phyloP scores from a whole-genome alignment of 30 jellyfish, hydroid and myxozoan genomes.

The Haliclystus octoradiatus region DNA sequence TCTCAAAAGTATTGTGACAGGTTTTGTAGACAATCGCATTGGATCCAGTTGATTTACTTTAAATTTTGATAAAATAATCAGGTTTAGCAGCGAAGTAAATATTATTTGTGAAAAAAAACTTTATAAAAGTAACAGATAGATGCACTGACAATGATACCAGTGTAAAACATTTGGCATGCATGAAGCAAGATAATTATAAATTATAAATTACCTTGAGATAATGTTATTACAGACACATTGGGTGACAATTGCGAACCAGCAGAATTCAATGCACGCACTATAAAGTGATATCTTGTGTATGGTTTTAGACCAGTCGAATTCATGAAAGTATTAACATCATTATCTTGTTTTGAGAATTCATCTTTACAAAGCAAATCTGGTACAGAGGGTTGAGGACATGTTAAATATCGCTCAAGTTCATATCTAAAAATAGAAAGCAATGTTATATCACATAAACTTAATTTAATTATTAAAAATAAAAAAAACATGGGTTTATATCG shows the following conservation, averaged over 20 bases:
- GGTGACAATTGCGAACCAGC: conserved; percentile 68
- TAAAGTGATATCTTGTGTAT: conserved; percentile 19
- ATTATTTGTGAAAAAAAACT: no score
- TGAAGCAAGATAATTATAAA: no score
- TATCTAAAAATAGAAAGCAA: conserved; percentile 35
- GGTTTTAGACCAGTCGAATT: conserved; percentile 59
- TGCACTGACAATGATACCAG: no score
- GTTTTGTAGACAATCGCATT: no score
- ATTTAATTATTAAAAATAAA: no score
- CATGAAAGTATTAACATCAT: conserved; percentile 9
- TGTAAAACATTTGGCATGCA: no score
- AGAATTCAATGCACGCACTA: conserved; percentile 41
- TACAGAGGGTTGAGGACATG: conserved; percentile 76
- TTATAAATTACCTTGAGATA: conserved; percentile 56
- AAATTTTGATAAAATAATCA: no score
- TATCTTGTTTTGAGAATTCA: conserved; percentile 1
- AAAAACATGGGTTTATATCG: no score
- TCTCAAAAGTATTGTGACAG: no score
- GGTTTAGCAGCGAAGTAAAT: no score
- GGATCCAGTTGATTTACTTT: no score
- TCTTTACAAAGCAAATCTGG: conserved; percentile 42
- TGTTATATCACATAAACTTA: neutral
- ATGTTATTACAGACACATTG: conserved; percentile 36
- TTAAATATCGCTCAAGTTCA: conserved; percentile 20
- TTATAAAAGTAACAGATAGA: no score